Evolutionary conservation across 2,888 invertebrate genomes (phyloP), one percentile per base, ranked within the genome.

Genomic region (Dichetophora obliterata): DNA sequence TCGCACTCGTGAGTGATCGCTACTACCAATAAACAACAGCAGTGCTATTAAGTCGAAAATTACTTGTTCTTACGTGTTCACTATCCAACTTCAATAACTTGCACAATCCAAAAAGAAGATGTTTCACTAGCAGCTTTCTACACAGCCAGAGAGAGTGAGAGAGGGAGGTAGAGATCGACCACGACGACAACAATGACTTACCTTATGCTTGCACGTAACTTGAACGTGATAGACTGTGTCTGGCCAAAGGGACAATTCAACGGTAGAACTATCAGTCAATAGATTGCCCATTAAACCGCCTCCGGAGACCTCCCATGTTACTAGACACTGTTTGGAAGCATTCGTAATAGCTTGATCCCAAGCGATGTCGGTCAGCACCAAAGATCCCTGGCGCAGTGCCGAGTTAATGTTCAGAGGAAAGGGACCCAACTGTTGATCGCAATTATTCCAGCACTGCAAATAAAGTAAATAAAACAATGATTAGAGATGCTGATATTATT

Each of bases 281-380:
- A 95, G 91, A 89, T 95, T 95, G 81, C 95, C 95, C 90, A 94
- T 94, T 78, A 95, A 90, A 80, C 95, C 95, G 82, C 95, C 95
- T 77, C 95, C 95, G 85, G 93, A 94, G 75, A 95, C 93, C 91
- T 95, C 95, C 95, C 95, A 95, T 79, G 95, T 95, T 73, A 95
- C 94, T 85, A 95, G 91, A 89, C 95, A 95, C 77, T 95, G 86
- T 75, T 85, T 85, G 69, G 86, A 85, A 81, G 85, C 83, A 82
- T 84, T 85, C 80, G 85, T 84, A 78, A 86, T 84, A 69, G 85
- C 84, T 81, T 85, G 85, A 82, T 86, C 85, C 86, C 86, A 86
- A 72, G 83, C 84, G 80, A 86, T 84, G 80, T 84, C 84, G 52
- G 85, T 85, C 79, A 85, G 82, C 78, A 86, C 85, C 54, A 86